Conservation (phyloP, 2,888 invertebrate genomes). For the Linhomoeus sp. region DNA sequence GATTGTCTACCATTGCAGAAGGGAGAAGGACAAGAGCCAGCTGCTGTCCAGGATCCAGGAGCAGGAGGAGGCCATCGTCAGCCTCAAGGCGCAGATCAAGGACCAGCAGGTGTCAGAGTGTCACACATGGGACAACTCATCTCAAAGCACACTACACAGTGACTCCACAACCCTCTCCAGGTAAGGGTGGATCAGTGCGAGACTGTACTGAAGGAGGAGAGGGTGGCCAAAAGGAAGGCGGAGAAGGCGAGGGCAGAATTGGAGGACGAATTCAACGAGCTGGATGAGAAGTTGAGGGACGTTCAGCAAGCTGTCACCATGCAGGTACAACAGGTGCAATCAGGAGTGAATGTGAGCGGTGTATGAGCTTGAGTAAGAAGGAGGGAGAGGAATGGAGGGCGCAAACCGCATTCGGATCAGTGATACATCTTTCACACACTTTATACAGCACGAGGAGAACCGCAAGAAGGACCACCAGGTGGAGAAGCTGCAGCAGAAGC, state of each 20-base stretch:
- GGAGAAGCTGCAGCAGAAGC: slow-evolving; percentile 15
- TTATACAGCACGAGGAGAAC: slow-evolving; percentile 17
- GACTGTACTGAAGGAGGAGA: not conserved
- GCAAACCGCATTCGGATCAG: not conserved
- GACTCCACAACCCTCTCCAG: no score
- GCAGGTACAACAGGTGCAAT: not conserved
- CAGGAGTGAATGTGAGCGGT: not conserved
- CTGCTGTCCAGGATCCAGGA: no score
- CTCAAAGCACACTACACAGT: no score
- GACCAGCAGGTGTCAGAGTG: no score
- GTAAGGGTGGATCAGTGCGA: not conserved
- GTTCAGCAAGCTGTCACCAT: not conserved
- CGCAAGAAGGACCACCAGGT: slow-evolving; percentile 14
- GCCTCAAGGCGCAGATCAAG: no score
- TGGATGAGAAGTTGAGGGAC: not conserved
- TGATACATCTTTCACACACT: not conserved
- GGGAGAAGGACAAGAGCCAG: no score
- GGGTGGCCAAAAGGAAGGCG: not conserved
- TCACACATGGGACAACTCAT: no score
- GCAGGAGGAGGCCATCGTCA: no score
- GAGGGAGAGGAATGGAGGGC: no score
- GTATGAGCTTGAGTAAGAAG: no score
- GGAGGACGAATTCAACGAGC: not conserved
- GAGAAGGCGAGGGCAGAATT: not conserved
- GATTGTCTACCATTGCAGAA: no score